Percentiles rank a stretch among this genome's conserved stretches.
Conservation (phyloP, 2,113 vertebrate species). For the Pelecanus crispus region DNA sequence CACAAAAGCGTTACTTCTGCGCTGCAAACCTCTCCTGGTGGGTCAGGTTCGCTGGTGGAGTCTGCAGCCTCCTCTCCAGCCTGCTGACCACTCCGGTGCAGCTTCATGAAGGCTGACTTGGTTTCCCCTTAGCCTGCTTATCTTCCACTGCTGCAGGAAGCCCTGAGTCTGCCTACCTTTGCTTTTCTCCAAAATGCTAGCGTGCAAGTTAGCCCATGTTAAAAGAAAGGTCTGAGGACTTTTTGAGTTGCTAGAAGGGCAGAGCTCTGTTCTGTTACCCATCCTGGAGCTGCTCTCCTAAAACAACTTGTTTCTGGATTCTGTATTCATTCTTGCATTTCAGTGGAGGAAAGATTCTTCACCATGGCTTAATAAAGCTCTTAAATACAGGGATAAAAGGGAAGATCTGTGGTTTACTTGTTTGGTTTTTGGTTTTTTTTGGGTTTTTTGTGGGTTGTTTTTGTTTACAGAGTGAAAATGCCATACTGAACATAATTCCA, state of each 20-base stretch:
- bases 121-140: background rate
- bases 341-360: background rate
- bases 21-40: background rate
- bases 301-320: background rate
- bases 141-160: background rate
- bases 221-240: background rate
- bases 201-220: background rate
- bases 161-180: background rate
- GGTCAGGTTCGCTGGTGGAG: background rate
- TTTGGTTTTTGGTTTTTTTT: too few relatives aligned
- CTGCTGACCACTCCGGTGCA: background rate
- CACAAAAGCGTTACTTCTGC: accelerated
- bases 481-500: background rate
- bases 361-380: background rate
- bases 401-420: background rate
- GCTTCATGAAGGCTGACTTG: background rate
- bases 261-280: background rate
- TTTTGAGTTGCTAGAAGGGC: background rate
- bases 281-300: background rate
- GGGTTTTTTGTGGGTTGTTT: too few relatives aligned
- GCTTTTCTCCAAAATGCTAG: background rate
- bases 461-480: background rate
- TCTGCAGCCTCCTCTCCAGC: background rate
- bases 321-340: background rate
- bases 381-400: background rate